These are phyloP conservation scores for Lamellibrachia luymesi DNA, from an alignment of 1,140 invertebrate species.

Conservation along the genomic window DNA sequence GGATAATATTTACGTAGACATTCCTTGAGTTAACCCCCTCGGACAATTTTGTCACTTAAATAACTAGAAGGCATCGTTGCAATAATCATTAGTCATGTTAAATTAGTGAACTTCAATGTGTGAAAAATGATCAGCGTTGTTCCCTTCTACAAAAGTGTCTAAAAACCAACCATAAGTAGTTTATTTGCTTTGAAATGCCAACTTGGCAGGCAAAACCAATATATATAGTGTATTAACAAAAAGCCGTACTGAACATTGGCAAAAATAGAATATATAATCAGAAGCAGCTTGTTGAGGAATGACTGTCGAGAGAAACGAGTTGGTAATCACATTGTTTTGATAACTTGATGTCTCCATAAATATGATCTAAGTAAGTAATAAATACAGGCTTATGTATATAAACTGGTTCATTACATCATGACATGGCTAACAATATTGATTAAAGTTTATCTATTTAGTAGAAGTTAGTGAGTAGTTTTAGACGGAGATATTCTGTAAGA, in stretches of 20 bases:
- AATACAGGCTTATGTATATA: background rate
- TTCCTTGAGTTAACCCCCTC: background rate
- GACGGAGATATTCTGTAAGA: too few relatives aligned
- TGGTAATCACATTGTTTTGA: background rate
- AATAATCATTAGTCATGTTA: background rate
- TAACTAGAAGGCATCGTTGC: background rate
- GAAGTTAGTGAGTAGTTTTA: too few relatives aligned
- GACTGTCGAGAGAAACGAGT: background rate
- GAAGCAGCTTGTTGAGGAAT: background rate
- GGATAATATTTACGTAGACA: background rate
- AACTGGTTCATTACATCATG: background rate
- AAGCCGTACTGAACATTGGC: too few relatives aligned
- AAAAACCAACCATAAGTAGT: background rate
- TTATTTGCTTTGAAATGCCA: background rate
- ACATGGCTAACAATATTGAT: background rate
- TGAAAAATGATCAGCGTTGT: background rate
- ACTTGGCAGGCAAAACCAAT: background rate
- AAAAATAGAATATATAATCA: background rate
- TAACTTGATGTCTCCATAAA: background rate
- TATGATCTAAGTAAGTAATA: background rate
- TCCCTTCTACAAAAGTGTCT: background rate
- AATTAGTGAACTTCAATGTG: too few relatives aligned
- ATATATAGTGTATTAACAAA: background rate
- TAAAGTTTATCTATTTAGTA: too few relatives aligned
- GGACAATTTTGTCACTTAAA: background rate